Conservation (phyloP, 2,113 vertebrate genomes). For the Thamnophis sirtalis region DNA sequence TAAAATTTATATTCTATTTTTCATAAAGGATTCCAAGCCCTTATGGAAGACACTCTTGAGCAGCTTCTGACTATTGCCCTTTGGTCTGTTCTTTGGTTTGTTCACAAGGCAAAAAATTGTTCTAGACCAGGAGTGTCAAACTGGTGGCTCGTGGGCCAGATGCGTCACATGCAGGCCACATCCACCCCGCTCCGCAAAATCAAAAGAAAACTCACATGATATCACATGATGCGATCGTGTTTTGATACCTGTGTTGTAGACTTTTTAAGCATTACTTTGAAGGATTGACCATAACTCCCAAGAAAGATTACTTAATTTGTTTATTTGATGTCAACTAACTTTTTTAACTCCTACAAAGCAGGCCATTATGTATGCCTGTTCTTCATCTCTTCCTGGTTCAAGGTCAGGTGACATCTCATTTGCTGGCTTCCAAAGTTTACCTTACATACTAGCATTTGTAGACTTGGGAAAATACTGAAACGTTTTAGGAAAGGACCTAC, state of each 20-base stretch:
- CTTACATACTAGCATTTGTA: background rate
- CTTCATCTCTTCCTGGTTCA: background rate
- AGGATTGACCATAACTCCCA: background rate
- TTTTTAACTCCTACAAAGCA: background rate
- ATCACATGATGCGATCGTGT: accelerated
- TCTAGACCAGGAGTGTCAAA: no score
- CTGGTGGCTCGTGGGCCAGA: no score
- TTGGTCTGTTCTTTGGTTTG: background rate
- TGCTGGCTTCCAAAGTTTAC: background rate
- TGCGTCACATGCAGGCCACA: no score
- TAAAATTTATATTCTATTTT: background rate
- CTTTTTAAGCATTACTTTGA: background rate
- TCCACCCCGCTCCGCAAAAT: no score
- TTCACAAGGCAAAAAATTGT: background rate
- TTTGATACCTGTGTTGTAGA: background rate
- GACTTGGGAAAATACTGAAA: background rate
- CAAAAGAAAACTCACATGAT: no score
- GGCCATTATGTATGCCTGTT: background rate
- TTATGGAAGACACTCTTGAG: background rate
- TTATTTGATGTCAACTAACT: background rate
- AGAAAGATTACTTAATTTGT: background rate
- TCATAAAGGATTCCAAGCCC: background rate
- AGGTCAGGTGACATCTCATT: background rate
- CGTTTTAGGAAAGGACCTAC: background rate
- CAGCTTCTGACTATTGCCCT: background rate